A percentile compares a stretch with the other conserved stretches of the same genome.
Evolutionary conservation across 64 coral and sea anemone species (phyloP).

Genomic region (Platygyra sinensis): DNA sequence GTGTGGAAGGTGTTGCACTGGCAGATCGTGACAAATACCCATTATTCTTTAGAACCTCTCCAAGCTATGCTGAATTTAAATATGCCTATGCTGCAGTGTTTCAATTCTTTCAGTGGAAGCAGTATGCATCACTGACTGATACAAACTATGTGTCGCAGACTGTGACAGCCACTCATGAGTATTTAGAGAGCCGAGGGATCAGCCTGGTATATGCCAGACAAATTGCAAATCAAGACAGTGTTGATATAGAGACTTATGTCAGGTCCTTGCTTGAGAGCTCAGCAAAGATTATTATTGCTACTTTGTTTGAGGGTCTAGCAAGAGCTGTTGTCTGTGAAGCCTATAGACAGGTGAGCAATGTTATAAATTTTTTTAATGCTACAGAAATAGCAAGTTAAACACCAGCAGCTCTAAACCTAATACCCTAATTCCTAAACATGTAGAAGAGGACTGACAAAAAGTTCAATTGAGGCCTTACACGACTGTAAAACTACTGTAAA

Average conservation of each 20-base stretch:
- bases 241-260: constrained; percentile 82
- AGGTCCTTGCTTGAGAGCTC: constrained; percentile 69
- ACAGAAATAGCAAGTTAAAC: too few species aligned
- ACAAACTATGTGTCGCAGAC: constrained; percentile 80
- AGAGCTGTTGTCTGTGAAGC: constrained; percentile 89
- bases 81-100: constrained; percentile 75
- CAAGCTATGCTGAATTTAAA: constrained; percentile 95
- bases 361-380: not conserved
- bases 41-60: constrained; percentile 89
- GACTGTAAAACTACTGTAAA: too few species aligned
- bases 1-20: constrained; percentile 72
- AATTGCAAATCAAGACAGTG: constrained; percentile 67
- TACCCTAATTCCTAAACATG: too few species aligned
- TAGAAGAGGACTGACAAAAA: too few species aligned
- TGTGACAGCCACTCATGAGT: constrained; percentile 76
- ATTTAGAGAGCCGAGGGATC: constrained; percentile 63
- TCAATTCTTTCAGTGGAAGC: constrained; percentile 81
- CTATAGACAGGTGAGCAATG: constrained; percentile 64
- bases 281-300: constrained; percentile 75
- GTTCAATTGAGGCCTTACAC: too few species aligned
- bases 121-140: constrained; percentile 86
- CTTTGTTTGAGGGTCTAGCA: constrained; percentile 78
- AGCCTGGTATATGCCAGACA: constrained; percentile 71
- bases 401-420: too few species aligned
- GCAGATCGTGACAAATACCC: constrained; percentile 81